Evolutionary conservation across 1,140 invertebrate genomes (phyloP).

Genomic region (Drosophila carrolli): DNA sequence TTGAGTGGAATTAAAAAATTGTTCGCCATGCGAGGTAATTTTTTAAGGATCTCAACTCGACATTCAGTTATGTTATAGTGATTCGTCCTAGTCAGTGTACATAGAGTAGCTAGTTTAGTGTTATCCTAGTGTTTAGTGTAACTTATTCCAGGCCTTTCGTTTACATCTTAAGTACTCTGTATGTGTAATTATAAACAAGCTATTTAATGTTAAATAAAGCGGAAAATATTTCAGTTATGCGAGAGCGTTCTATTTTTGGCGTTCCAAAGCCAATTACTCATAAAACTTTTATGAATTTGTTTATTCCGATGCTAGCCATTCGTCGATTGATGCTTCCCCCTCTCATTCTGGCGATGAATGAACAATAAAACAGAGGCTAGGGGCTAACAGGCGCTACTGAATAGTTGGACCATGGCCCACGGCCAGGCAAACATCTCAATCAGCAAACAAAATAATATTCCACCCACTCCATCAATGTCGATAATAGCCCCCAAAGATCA

Average conservation of each 20-base stretch:
- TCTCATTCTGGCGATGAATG: slow-evolving; percentile 58
- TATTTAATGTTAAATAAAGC: slow-evolving; percentile 74
- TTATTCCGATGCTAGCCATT: slow-evolving; percentile 58
- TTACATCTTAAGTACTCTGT: slow-evolving; percentile 55
- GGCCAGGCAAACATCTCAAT: slow-evolving; percentile 35
- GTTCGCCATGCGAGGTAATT: slow-evolving; percentile 38
- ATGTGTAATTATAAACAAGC: slow-evolving; percentile 47
- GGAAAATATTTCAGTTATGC: slow-evolving; percentile 72
- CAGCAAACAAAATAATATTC: slow-evolving; percentile 13
- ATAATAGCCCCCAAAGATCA: slow-evolving; percentile 2
- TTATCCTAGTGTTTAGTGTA: slow-evolving; percentile 71
- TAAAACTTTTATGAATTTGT: slow-evolving; percentile 79
- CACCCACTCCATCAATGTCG: slow-evolving; percentile 22
- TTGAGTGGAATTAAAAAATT: slow-evolving; percentile 76
- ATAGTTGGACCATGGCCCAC: slow-evolving; percentile 11
- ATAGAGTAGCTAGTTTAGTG: slow-evolving; percentile 29
- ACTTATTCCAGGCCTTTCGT: slow-evolving; percentile 71
- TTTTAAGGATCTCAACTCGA: slow-evolving; percentile 78
- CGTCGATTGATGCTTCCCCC: slow-evolving; percentile 38
- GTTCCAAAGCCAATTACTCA: slow-evolving; percentile 67
- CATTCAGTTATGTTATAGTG: slow-evolving; percentile 76
- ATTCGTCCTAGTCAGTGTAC: slow-evolving; percentile 33
- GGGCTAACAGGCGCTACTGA: too few species aligned
- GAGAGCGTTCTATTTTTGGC: slow-evolving; percentile 41
- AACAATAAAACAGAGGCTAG: slow-evolving; percentile 37